Conservation (phyloP, 2,113 vertebrate genomes). For the Gymnorhina tibicen region DNA sequence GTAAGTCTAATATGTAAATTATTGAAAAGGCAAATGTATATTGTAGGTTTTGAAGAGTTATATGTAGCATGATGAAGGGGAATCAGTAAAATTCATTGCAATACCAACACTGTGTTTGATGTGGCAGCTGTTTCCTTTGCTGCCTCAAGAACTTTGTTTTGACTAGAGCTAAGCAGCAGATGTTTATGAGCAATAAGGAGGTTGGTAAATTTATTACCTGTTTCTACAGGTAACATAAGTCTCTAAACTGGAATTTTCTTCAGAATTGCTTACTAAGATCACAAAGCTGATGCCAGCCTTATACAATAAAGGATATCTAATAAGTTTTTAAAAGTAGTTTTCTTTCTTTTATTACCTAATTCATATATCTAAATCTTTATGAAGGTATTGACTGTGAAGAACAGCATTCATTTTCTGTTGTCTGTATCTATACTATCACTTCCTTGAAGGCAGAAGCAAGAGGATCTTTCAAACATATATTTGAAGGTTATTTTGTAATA, state of each 20-base stretch:
- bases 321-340: not conserved
- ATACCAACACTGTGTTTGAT: not conserved
- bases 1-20: not conserved
- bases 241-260: not conserved
- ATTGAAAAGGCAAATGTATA: not conserved
- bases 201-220: not conserved
- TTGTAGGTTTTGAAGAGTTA: not conserved
- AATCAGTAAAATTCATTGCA: conserved; percentile 1
- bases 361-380: not conserved
- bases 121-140: not conserved
- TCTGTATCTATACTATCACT: not conserved
- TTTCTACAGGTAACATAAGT: not conserved
- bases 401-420: not conserved
- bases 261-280: not conserved
- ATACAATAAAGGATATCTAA: not conserved
- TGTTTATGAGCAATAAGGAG: not conserved
- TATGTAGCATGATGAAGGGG: not conserved
- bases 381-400: not conserved
- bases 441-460: not conserved
- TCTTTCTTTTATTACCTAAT: not conserved
- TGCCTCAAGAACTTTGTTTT: conserved; percentile 3
- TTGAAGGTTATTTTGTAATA: not conserved
- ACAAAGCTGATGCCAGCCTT: not conserved
- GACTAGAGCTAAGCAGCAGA: not conserved
- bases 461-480: not conserved